phyloP scores from a whole-genome alignment of 1,140 invertebrate genomes.

The Daktulosphaira vitifoliae region DNA sequence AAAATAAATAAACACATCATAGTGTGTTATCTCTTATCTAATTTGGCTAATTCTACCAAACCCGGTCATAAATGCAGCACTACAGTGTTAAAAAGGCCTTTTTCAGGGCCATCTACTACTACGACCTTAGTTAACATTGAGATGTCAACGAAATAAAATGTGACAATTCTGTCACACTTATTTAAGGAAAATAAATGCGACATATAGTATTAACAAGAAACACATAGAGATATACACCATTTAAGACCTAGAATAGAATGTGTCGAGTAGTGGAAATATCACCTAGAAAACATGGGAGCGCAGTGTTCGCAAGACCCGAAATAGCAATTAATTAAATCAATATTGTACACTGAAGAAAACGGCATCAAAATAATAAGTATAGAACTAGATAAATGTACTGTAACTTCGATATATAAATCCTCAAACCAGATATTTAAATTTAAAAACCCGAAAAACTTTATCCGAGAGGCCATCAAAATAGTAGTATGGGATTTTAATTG shows the following conservation, averaged over 20 bases:
- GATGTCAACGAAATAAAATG: neutral
- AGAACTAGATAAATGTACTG: neutral
- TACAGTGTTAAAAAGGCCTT: neutral
- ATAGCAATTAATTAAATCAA: neutral
- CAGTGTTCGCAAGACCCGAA: neutral
- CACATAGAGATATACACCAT: neutral
- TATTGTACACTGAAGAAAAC: neutral
- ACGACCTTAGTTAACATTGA: neutral
- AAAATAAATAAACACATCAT: no score
- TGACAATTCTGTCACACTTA: neutral
- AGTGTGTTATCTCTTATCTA: no score
- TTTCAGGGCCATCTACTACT: neutral
- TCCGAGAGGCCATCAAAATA: neutral
- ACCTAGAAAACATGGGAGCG: neutral
- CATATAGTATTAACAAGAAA: neutral
- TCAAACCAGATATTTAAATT: no score
- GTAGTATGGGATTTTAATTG: conserved; percentile 7
- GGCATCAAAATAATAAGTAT: neutral
- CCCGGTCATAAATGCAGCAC: neutral
- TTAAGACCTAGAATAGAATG: neutral
- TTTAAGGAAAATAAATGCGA: no score
- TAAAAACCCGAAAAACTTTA: conserved; percentile 6
- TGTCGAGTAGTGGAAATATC: neutral
- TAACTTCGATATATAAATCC: no score
- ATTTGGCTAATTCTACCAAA: neutral